Evolutionary conservation across 2,888 invertebrate species (phyloP).

Genomic region (Mystacides longicornis): DNA sequence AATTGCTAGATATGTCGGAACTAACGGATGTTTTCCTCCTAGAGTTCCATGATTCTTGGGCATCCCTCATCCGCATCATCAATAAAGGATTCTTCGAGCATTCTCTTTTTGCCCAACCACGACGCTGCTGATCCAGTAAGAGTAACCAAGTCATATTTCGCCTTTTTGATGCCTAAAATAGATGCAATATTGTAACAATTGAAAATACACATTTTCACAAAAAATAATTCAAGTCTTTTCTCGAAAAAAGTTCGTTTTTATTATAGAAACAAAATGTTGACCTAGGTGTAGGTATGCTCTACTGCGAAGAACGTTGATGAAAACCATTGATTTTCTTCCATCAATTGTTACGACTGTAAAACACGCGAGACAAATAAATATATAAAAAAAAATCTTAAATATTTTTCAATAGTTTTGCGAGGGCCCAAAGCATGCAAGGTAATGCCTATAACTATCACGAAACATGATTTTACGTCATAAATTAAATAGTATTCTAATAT

Average conservation of each 20-base stretch:
- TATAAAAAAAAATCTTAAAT: not conserved
- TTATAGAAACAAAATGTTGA: not conserved
- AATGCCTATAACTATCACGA: not conserved
- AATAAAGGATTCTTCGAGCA: conserved; percentile 3
- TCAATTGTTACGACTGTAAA: not conserved
- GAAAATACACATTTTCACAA: not conserved
- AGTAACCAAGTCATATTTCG: conserved; percentile 47
- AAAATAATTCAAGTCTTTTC: not conserved
- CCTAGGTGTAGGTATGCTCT: not conserved
- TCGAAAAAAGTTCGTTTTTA: not conserved
- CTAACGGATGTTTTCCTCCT: conserved; percentile 9
- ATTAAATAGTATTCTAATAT: no score
- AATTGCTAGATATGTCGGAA: conserved; percentile 13
- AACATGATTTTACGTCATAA: no score
- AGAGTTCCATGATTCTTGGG: conserved; percentile 1
- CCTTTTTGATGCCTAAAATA: conserved; percentile 10
- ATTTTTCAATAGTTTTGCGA: no score
- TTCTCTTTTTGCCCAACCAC: conserved; percentile 43
- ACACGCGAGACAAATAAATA: not conserved
- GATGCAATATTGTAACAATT: not conserved
- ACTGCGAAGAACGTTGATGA: not conserved
- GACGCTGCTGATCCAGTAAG: conserved; percentile 60
- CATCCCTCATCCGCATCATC: not conserved
- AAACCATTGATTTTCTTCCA: not conserved
- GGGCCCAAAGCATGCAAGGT: no score